Evolutionary conservation across 2,113 vertebrate species (phyloP), one percentile per base, ranked within the genome.

Genomic region (Oncorhynchus clarkii): DNA sequence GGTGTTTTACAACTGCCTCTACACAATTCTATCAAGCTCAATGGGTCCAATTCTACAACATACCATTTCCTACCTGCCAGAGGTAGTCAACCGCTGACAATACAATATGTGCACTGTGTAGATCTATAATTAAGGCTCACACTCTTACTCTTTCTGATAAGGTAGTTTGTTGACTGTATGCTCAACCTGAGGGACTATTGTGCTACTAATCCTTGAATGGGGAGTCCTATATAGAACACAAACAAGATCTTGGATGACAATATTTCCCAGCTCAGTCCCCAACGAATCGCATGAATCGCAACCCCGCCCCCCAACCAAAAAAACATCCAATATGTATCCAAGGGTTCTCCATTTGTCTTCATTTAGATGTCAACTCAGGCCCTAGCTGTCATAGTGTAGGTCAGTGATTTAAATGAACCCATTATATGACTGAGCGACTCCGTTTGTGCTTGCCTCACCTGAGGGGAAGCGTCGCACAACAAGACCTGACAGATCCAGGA

Each of bases 401-500:
- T 78, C 48, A 76, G 69, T 81, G 68, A 76, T 16, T 16, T 16
- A 31, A 74, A 72, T 48, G 51, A 48, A 34, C 71, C 34, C 51
- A 26, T 65, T 66, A 4, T 16, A 54, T 27, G 62, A 31, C 3
- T 34, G n/a, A 67, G 57, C 6, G 13, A 27, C 31, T 51, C 39
- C 8, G 71, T 48, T 5, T 24, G 57, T 74, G 39, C 67, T n/a
- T 60, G 51, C 22, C 24, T 72, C 34, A 75, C 71, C 66, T 48
- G 34, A 70, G 57, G 9, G 75, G 26, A 57, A 54, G 45, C 7
- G 2, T 29, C 57, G 22, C 66, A 59, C 57, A 77, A 76, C 83
- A 80, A 88, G 85, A 80, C 59, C 39, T 12, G 73, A 74, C 74
- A 1, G 57, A 82, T 87, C 71, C 74, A 39, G 51, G 78, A 54